Percentiles rank a stretch among this genome's conserved stretches.
Evolutionary conservation across 1,140 invertebrate species (phyloP).

Genomic region (Anastatus disparis): DNA sequence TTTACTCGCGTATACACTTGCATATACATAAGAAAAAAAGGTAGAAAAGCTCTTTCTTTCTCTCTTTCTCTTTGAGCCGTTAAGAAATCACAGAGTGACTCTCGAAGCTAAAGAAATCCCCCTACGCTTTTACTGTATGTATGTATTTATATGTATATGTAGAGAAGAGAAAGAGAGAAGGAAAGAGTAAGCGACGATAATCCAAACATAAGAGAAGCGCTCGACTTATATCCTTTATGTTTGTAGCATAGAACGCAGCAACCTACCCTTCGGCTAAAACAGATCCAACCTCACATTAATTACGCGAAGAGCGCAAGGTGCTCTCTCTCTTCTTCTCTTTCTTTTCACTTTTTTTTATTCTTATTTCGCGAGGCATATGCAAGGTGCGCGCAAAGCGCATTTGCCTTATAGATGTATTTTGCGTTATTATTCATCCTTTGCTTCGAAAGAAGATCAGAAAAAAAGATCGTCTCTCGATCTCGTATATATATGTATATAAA

Average conservation of each 20-base stretch:
- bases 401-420: slow-evolving; percentile 4
- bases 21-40: neutral
- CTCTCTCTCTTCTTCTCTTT: neutral
- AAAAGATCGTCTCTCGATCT: too few species aligned
- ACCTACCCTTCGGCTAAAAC: slow-evolving; percentile 23
- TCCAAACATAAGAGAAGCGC: slow-evolving; percentile 5
- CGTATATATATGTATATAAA: too few species aligned
- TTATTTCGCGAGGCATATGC: too few species aligned
- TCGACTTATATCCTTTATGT: neutral
- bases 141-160: neutral
- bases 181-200: neutral
- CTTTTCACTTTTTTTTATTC: neutral
- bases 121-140: neutral
- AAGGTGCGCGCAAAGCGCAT: neutral
- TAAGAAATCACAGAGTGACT: slow-evolving; percentile 28
- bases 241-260: too few species aligned
- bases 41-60: neutral
- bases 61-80: neutral
- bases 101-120: slow-evolving; percentile 2
- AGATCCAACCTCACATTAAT: slow-evolving; percentile 17
- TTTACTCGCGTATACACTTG: neutral
- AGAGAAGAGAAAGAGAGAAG: neutral
- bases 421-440: slow-evolving; percentile 32
- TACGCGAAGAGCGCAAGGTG: slow-evolving; percentile 28
- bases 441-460: neutral